phyloP scores from a whole-genome alignment of 2,797 vertebrate genomes.

The Pseudochirops cupreus region DNA sequence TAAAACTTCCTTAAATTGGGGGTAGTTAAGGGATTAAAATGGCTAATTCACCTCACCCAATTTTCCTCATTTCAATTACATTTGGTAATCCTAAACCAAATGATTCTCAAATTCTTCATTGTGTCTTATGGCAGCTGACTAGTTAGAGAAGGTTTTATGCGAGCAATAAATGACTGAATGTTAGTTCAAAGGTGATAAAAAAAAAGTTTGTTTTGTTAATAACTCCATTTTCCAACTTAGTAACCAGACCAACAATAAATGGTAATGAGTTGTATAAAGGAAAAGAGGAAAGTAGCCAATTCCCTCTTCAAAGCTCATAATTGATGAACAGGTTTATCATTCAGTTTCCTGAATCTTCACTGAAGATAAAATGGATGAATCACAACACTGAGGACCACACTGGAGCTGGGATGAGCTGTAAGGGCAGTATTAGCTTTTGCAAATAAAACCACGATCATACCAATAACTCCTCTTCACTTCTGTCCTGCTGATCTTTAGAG shows the following conservation, averaged over 20 bases:
- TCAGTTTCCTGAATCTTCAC: constrained; percentile 43
- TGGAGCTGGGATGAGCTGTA: constrained; percentile 48
- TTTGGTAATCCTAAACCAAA: neutral
- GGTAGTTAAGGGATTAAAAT: neutral
- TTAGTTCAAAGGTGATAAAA: neutral
- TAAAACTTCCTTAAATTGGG: neutral
- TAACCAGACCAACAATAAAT: constrained; percentile 44
- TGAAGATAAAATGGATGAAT: constrained; percentile 63
- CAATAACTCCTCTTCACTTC: constrained; percentile 54
- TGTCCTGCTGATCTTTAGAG: neutral
- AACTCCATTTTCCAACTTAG: constrained; percentile 18
- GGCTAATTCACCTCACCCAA: neutral
- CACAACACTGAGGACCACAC: constrained; percentile 22
- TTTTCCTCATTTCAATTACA: constrained; percentile 12
- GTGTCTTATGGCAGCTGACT: neutral
- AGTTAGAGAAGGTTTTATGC: neutral
- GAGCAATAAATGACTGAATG: constrained; percentile 20
- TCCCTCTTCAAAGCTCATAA: constrained; percentile 15
- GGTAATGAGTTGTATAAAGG: constrained; percentile 23
- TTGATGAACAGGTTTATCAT: constrained; percentile 9
- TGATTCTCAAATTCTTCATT: neutral
- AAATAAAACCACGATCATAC: constrained; percentile 6
- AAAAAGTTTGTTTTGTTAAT: constrained; percentile 33
- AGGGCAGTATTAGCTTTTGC: constrained; percentile 52
- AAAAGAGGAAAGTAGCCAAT: constrained; percentile 35